phyloP scores from a whole-genome alignment of 1,140 invertebrate genomes.

The Pogonomyrmex californicus region DNA sequence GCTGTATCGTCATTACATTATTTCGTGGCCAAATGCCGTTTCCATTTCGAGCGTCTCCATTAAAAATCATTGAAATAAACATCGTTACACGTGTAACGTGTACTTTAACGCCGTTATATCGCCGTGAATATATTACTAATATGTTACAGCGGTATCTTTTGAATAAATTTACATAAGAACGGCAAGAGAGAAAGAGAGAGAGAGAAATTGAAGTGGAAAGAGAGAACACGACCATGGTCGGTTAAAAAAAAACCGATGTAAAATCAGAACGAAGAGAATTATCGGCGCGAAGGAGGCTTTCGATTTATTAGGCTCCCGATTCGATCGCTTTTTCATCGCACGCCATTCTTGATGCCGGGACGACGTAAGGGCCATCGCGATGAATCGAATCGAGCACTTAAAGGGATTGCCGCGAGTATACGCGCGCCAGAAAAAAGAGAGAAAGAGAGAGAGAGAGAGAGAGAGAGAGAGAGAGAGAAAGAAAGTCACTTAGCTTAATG shows the following conservation, averaged over 20 bases:
- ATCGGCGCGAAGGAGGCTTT: constrained; percentile 27
- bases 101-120: constrained; percentile 11
- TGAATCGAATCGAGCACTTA: constrained; percentile 66
- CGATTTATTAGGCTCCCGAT: constrained; percentile 50
- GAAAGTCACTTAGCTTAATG: constrained; percentile 65
- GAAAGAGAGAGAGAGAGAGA: not conserved
- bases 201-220: not conserved
- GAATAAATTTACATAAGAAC: constrained; percentile 58
- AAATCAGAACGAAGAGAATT: constrained; percentile 36
- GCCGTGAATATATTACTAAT: constrained; percentile 50
- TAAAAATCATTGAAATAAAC: constrained; percentile 56
- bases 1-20: not conserved
- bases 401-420: constrained; percentile 55
- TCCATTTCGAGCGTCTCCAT: constrained; percentile 17
- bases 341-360: constrained; percentile 46
- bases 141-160: constrained; percentile 40
- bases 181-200: not conserved
- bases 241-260: not conserved
- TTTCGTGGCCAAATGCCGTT: not conserved
- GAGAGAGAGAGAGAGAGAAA: not conserved
- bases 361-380: constrained; percentile 51
- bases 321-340: constrained; percentile 55
- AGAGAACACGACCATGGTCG: constrained; percentile 3
- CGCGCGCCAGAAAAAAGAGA: not conserved
- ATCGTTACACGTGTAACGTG: constrained; percentile 25